Evolutionary conservation across 1,140 invertebrate species (phyloP), one percentile per base, ranked within the genome.

Genomic region (Yoshiicerus persimilis): DNA sequence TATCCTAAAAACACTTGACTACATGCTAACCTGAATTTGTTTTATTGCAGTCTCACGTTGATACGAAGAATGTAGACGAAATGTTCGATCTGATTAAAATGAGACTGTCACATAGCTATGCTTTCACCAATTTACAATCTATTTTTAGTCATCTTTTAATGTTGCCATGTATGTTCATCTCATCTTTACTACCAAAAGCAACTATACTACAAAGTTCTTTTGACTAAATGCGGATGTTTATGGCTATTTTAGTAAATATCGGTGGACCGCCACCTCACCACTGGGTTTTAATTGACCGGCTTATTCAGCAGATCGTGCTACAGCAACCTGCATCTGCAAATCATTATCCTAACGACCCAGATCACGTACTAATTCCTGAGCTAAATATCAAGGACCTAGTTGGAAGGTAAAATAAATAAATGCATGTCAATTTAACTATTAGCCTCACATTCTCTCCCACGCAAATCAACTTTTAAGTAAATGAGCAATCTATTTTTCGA

Each of bases 31-130:
- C 32, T 80, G 75, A 87, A 84, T 88, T 89, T 90, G 8, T 5
- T 30, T 86, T 87, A 89, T 91, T 90, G 20, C 94, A 96, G 92
- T 96, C 97, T 89, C 97, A 99, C 92, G 95, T 99, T 62, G 98
- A 99, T 92, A 98, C 97, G 1, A 99, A 98, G 93, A 98, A 97
- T 93, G 97, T 97, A 0, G 95, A 95, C 0, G 94, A 95, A 23
- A 99, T 99, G 97, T 99, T 99, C 92, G 98, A 99, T 92, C 92
- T 98, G 77, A 92, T 99, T 87, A 94, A 97, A 90, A 94, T 96
- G 91, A 99, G 98, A 93, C 93, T 99, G 34, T 96, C 96, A 91
- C 97, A 99, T 92, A 97, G 98, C 1, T 95, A 97, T 64, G 98
- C 98, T 3, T 98, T 98, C 93, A 96, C 97, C 13, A 97, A 99